Conservation (phyloP, 2,113 vertebrate species). For the Ciconia maguari region DNA sequence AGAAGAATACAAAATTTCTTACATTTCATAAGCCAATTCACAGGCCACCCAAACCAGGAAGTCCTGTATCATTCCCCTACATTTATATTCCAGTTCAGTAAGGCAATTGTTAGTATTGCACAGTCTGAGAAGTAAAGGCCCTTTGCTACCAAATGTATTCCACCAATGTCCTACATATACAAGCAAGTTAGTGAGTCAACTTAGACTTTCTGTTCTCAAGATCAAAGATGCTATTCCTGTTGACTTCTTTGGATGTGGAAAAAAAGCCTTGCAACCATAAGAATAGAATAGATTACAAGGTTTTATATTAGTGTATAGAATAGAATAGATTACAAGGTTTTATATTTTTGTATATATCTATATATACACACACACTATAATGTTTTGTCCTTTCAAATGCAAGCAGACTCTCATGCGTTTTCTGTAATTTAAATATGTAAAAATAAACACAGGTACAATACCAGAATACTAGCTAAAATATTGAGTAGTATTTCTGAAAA, state of each 20-base stretch:
- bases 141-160: background rate
- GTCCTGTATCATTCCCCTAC: background rate
- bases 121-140: background rate
- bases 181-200: background rate
- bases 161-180: background rate
- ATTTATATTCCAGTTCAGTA: background rate
- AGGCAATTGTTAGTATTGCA: background rate
- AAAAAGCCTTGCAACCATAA: background rate
- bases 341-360: background rate
- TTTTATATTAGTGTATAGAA: background rate
- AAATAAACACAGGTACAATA: background rate
- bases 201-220: background rate
- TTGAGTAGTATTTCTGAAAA: background rate
- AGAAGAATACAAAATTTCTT: background rate
- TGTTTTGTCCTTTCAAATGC: background rate
- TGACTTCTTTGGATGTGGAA: background rate
- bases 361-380: rapidly evolving
- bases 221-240: background rate
- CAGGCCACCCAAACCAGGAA: background rate
- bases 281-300: background rate
- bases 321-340: background rate
- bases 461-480: background rate
- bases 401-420: background rate
- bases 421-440: background rate
- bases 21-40: background rate